These are phyloP conservation scores for Paraplagusia blochii DNA, from an alignment of 2,113 vertebrate genomes.

Conservation along the genomic window DNA sequence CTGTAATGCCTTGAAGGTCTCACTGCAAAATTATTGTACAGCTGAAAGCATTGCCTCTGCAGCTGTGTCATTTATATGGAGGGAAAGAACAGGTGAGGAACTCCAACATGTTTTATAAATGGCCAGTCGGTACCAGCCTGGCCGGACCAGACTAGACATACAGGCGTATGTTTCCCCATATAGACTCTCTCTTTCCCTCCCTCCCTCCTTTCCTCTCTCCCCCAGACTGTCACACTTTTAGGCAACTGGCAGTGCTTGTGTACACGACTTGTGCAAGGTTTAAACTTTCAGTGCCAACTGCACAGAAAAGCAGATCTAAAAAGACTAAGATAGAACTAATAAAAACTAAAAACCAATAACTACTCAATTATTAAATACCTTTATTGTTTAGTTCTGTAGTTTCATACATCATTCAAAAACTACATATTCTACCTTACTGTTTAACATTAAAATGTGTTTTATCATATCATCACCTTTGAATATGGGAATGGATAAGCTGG, in stretches of 20 bases:
- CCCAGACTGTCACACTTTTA: constrained; percentile 5
- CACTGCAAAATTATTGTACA: background rate
- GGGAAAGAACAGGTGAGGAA: constrained; percentile 57
- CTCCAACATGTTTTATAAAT: constrained; percentile 40
- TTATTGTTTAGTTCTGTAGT: too few species aligned
- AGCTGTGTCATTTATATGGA: background rate
- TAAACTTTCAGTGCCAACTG: constrained; percentile 20
- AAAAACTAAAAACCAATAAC: too few species aligned
- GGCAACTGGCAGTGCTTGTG: constrained; percentile 35
- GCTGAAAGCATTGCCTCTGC: constrained; percentile 2
- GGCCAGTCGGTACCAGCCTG: constrained; percentile 34
- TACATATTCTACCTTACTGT: too few species aligned
- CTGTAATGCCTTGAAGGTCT: background rate
- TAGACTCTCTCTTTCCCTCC: constrained; percentile 12
- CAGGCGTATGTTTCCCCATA: constrained; percentile 54
- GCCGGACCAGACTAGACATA: constrained; percentile 49
- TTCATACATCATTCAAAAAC: too few species aligned
- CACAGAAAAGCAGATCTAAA: constrained; percentile 14
- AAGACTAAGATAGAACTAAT: too few species aligned
- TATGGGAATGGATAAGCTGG: too few species aligned
- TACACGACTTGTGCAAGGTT: constrained; percentile 31
- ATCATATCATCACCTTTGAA: too few species aligned
- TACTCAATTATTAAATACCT: too few species aligned
- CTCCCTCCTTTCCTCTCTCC: constrained; percentile 1
- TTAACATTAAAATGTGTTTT: too few species aligned